Conservation (phyloP, 2,113 vertebrate genomes). For the Sigmodon hispidus region DNA sequence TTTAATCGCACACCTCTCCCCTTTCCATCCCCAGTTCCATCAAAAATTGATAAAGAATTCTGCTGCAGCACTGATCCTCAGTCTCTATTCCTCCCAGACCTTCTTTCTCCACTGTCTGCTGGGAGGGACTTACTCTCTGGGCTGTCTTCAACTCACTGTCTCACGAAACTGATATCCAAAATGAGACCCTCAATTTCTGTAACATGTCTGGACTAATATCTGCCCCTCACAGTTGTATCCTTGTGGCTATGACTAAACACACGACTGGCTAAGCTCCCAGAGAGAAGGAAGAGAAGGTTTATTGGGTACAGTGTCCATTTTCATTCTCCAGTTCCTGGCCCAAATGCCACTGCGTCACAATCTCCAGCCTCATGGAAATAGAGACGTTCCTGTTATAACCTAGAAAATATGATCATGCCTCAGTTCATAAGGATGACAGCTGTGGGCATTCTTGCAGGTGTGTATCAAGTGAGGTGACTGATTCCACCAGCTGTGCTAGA, state of each 20-base stretch:
- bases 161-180: neutral
- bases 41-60: neutral
- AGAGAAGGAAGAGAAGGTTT: neutral
- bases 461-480: neutral
- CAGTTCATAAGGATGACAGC: neutral
- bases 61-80: neutral
- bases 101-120: neutral
- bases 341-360: neutral
- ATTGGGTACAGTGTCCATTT: neutral
- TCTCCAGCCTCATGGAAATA: neutral
- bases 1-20: neutral
- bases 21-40: neutral
- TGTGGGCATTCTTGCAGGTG: neutral
- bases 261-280: neutral
- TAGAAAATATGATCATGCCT: neutral
- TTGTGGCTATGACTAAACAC: neutral
- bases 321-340: neutral
- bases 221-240: neutral
- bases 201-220: neutral
- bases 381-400: neutral
- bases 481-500: neutral
- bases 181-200: neutral
- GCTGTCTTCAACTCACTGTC: neutral
- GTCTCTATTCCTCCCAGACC: neutral
- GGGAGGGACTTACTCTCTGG: neutral